Percentiles rank a stretch among this genome's conserved stretches.
These are phyloP conservation scores for Drosophila azteca DNA, from an alignment of 1,140 invertebrate genomes.

Conservation along the genomic window DNA sequence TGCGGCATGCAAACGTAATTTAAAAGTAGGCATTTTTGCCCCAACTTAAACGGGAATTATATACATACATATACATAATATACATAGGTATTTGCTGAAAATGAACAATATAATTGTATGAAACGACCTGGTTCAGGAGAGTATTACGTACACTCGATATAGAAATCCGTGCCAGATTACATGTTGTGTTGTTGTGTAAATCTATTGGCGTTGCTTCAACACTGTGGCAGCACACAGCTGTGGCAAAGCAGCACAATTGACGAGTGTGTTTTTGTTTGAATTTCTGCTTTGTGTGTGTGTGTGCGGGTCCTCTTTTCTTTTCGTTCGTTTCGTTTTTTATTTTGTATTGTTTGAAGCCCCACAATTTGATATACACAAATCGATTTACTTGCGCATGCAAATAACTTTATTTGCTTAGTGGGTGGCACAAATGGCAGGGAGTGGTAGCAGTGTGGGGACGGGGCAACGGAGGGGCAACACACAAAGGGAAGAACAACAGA, in stretches of 20 bases:
- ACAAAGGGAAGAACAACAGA: slow-evolving; percentile 19
- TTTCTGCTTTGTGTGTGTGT: slow-evolving; percentile 26
- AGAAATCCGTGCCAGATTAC: background rate
- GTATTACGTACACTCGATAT: no score
- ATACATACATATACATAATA: no score
- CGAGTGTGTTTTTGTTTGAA: slow-evolving; percentile 39
- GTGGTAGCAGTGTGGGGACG: background rate
- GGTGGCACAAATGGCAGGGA: slow-evolving; percentile 12
- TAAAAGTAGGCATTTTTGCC: no score
- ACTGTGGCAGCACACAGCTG: slow-evolving; percentile 39
- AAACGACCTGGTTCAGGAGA: no score
- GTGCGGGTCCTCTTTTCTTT: background rate
- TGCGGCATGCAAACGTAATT: no score
- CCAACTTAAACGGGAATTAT: no score
- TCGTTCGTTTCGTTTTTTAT: slow-evolving; percentile 4
- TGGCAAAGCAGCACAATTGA: slow-evolving; percentile 39
- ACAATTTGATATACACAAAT: slow-evolving; percentile 79
- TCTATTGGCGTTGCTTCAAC: background rate
- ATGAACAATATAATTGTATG: no score
- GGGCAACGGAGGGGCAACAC: background rate
- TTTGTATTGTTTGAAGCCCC: slow-evolving; percentile 42
- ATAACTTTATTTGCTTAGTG: slow-evolving; percentile 77
- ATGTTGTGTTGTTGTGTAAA: no score
- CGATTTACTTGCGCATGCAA: slow-evolving; percentile 81
- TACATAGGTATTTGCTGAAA: no score